Evolutionary conservation across 2,888 invertebrate genomes (phyloP).

Genomic region (Pseudeuparius sepicola): DNA sequence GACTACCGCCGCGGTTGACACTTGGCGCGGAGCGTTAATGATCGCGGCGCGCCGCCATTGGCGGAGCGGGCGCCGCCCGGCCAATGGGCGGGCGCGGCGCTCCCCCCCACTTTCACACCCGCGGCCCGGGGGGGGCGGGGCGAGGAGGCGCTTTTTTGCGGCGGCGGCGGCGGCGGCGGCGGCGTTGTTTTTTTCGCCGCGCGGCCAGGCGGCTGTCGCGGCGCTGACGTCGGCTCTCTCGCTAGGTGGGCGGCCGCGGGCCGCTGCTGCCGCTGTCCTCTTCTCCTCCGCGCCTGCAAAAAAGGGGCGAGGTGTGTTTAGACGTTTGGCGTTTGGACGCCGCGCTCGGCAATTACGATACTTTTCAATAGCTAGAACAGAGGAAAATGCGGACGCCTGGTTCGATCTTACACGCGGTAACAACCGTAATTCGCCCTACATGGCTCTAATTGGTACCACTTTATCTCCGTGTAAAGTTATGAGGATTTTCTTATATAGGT

Average conservation of each 20-base stretch:
- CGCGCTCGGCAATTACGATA: no score
- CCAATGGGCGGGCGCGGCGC: constrained; percentile 38
- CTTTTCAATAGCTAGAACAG: no score
- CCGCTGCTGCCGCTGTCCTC: constrained; percentile 30
- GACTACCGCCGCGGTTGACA: constrained; percentile 2
- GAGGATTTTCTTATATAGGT: no score
- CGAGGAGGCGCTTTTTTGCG: constrained; percentile 40
- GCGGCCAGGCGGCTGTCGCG: constrained; percentile 3
- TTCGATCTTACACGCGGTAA: no score
- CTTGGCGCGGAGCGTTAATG: constrained; percentile 40
- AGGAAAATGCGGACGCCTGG: no score
- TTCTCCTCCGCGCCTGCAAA: no score
- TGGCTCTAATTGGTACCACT: no score
- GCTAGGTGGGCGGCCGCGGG: constrained; percentile 32
- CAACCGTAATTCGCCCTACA: no score
- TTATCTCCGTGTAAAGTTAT: no score
- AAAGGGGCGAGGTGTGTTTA: no score
- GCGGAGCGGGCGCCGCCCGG: constrained; percentile 33
- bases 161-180: constrained; percentile 26
- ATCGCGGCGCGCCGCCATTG: constrained; percentile 37
- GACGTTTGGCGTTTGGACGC: no score
- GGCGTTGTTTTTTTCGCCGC: constrained; percentile 12
- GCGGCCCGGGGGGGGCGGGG: constrained; percentile 37
- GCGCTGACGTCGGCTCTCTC: no score
- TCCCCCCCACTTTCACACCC: constrained; percentile 41